Evolutionary conservation across 2,797 vertebrate genomes (phyloP).

Genomic region (Lates japonicus): DNA sequence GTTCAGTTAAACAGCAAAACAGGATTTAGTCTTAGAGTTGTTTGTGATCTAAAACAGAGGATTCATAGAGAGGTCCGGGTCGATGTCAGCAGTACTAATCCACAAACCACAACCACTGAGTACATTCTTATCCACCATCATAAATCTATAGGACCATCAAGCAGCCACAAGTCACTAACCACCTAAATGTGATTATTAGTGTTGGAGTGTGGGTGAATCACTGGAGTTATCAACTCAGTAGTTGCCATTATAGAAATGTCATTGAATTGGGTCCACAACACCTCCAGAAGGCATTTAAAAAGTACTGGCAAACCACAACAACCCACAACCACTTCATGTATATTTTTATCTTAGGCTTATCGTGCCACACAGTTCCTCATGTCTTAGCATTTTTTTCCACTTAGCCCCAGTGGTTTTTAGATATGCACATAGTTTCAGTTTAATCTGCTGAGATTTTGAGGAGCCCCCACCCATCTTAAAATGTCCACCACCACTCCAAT

Average conservation of each 20-base stretch:
- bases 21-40: neutral
- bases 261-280: neutral
- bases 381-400: neutral
- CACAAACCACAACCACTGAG: neutral
- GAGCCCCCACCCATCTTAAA: neutral
- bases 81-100: neutral
- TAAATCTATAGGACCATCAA: slow-evolving; percentile 3
- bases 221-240: neutral
- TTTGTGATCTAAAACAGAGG: slow-evolving; percentile 7
- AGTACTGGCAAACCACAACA: neutral
- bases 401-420: neutral
- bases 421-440: slow-evolving; percentile 4
- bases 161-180: neutral
- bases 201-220: slow-evolving; percentile 4
- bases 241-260: neutral
- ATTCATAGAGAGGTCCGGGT: slow-evolving; percentile 9
- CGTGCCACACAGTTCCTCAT: neutral
- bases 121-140: neutral
- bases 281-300: neutral
- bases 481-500: neutral
- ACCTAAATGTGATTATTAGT: neutral
- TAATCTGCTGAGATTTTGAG: neutral
- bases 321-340: neutral
- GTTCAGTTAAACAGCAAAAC: slow-evolving; percentile 8
- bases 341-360: neutral